Evolutionary conservation across 2,888 invertebrate species (phyloP).

Genomic region (Dolichopus griseipennis): DNA sequence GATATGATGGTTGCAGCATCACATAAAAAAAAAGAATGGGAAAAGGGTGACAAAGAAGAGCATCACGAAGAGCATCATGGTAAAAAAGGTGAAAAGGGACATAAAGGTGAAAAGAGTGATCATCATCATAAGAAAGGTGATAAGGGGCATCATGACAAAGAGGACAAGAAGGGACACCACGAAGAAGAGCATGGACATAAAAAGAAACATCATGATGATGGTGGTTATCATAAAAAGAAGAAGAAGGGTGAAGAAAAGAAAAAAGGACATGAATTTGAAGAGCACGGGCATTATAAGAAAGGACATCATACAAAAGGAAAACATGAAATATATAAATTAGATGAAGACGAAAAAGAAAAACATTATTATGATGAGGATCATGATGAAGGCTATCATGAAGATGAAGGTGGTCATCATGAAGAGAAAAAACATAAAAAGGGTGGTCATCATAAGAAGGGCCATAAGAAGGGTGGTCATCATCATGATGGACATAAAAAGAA

Average conservation of each 20-base stretch:
- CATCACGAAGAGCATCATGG: conserved; percentile 58
- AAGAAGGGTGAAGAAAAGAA: conserved; percentile 48
- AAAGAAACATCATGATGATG: conserved; percentile 47
- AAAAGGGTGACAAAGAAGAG: conserved; percentile 51
- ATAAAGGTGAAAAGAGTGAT: conserved; percentile 61
- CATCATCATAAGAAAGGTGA: conserved; percentile 57
- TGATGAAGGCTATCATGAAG: conserved; percentile 70
- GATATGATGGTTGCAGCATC: conserved; percentile 39
- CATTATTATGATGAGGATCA: conserved; percentile 80
- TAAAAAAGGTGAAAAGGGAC: conserved; percentile 60
- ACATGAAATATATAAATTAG: conserved; percentile 74
- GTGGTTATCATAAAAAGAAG: conserved; percentile 38
- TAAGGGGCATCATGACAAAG: conserved; percentile 66
- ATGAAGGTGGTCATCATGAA: conserved; percentile 71
- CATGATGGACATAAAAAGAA: conserved; percentile 72
- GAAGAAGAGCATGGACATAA: conserved; percentile 45
- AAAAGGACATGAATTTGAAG: conserved; percentile 44
- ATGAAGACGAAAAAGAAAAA: conserved; percentile 79
- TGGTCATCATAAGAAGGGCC: conserved; percentile 69
- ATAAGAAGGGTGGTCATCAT: conserved; percentile 66
- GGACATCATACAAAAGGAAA: conserved; percentile 81
- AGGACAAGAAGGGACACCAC: conserved; percentile 46
- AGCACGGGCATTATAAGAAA: conserved; percentile 65
- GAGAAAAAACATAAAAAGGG: conserved; percentile 75
- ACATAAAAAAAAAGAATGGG: conserved; percentile 31